These are phyloP conservation scores for Saturnia pavonia DNA, from an alignment of 2,888 invertebrate species.

Conservation along the genomic window DNA sequence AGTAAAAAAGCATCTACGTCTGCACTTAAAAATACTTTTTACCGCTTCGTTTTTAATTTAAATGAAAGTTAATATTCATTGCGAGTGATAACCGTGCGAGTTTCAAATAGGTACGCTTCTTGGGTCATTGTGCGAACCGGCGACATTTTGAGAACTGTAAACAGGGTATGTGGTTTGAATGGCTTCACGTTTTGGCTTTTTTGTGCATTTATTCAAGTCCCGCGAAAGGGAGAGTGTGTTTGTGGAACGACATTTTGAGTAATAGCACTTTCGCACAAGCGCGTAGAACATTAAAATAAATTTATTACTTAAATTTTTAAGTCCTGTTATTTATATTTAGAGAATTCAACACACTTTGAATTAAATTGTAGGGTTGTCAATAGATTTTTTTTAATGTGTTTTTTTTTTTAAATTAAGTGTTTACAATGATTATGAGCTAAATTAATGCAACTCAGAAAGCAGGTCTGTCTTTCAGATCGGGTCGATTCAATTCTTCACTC, in stretches of 20 bases:
- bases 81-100: not conserved
- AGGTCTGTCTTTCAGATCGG: no score
- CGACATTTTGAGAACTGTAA: constrained; percentile 11
- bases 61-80: not conserved
- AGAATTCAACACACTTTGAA: not conserved
- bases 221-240: not conserved
- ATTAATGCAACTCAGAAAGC: no score
- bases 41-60: not conserved
- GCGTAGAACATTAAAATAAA: not conserved
- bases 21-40: not conserved
- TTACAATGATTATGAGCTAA: no score
- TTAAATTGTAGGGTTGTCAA: not conserved
- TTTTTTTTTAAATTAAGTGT: not conserved
- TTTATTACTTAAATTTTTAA: not conserved
- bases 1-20: not conserved
- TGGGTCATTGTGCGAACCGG: not conserved
- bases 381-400: not conserved
- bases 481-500: no score
- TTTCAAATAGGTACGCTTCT: not conserved
- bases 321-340: not conserved
- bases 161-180: not conserved
- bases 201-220: not conserved
- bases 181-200: not conserved
- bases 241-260: constrained; percentile 1
- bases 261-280: not conserved